Conservation (phyloP, 2,888 invertebrate genomes). For the Nyleta sp. region DNA sequence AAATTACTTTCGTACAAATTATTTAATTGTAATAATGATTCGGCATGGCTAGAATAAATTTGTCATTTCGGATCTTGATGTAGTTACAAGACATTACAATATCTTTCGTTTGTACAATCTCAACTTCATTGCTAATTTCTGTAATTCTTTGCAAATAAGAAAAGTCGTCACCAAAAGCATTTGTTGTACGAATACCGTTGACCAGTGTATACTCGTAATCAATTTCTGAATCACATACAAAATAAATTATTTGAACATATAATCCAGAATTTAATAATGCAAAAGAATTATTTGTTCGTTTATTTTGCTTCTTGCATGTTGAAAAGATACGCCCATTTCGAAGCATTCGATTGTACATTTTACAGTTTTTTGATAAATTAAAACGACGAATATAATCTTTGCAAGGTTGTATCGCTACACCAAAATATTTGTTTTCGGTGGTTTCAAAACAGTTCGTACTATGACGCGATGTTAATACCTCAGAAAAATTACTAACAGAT, state of each 20-base stretch:
- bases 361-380: background rate
- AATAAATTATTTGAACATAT: slow-evolving; percentile 14
- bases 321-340: slow-evolving; percentile 18
- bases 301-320: slow-evolving; percentile 7
- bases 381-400: background rate
- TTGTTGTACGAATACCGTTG: slow-evolving; percentile 6
- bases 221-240: slow-evolving; percentile 18
- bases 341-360: slow-evolving; percentile 22
- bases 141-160: background rate
- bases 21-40: background rate
- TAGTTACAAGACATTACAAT: background rate
- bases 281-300: slow-evolving; percentile 27
- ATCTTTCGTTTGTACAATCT: background rate
- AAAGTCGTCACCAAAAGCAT: slow-evolving; percentile 4
- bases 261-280: slow-evolving; percentile 12
- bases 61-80: background rate
- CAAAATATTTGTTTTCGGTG: slow-evolving; percentile 20
- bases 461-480: background rate
- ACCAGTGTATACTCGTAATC: slow-evolving; percentile 17
- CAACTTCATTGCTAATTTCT: background rate
- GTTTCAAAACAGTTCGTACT: slow-evolving; percentile 8
- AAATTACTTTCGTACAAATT: too few species aligned
- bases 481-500: slow-evolving; percentile 3
- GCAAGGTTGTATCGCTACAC: background rate
- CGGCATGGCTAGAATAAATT: slow-evolving; percentile 1